Conservation (phyloP, 2,797 vertebrate genomes). For the Sandelia bainsii region DNA sequence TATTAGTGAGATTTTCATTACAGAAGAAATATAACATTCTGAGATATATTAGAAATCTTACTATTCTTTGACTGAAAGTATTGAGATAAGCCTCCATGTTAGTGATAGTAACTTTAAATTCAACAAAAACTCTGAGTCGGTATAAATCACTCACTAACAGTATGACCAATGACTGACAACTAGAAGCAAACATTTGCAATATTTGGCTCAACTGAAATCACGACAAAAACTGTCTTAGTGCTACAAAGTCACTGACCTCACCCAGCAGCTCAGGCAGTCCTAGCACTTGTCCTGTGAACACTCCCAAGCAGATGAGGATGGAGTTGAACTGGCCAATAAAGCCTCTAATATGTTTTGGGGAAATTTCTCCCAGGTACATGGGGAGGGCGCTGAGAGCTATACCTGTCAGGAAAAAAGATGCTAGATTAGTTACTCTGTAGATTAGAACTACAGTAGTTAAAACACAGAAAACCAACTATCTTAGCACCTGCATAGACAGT, state of each 20-base stretch:
- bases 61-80: too few relatives aligned
- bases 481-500: neutral
- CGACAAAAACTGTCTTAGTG: too few relatives aligned
- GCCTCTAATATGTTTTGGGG: conserved; percentile 91
- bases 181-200: too few relatives aligned
- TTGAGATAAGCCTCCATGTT: too few relatives aligned
- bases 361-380: conserved; percentile 96
- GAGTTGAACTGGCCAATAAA: conserved; percentile 93
- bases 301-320: conserved; percentile 94
- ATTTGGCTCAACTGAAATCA: too few relatives aligned
- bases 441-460: neutral
- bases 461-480: neutral
- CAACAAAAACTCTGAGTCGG: too few relatives aligned
- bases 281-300: conserved; percentile 92
- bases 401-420: conserved; percentile 80
- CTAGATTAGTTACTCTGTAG: neutral
- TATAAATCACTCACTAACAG: too few relatives aligned
- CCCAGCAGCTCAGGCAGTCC: conserved; percentile 94
- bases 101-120: too few relatives aligned
- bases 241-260: conserved; percentile 82
- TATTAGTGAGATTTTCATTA: too few relatives aligned
- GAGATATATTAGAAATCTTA: too few relatives aligned
- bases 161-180: too few relatives aligned
- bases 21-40: too few relatives aligned
- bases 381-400: conserved; percentile 92